These are phyloP conservation scores for Lamellibrachia columna DNA, from an alignment of 2,888 invertebrate species.

Conservation along the genomic window DNA sequence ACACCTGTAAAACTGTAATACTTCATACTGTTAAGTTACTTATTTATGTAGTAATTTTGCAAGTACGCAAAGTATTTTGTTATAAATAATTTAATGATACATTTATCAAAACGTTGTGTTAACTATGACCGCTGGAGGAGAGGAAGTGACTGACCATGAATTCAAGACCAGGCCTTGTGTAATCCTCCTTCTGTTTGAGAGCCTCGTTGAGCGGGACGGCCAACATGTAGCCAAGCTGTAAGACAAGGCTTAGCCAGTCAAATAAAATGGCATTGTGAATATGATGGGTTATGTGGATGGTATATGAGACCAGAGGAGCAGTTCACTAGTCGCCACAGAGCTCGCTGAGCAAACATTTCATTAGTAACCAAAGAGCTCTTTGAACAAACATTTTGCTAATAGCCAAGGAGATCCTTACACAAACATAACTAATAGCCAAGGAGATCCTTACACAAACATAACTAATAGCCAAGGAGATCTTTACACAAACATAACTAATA, in stretches of 20 bases:
- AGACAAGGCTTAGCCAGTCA: background rate
- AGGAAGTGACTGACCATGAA: conserved; percentile 72
- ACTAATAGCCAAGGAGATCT: too few relatives aligned
- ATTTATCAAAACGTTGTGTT: background rate
- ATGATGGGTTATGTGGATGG: too few relatives aligned
- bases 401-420: too few relatives aligned
- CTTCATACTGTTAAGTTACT: background rate
- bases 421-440: too few relatives aligned
- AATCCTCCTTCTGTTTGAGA: conserved; percentile 69
- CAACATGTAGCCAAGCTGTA: conserved; percentile 76
- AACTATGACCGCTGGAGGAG: background rate
- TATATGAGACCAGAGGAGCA: too few relatives aligned
- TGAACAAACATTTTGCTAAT: too few relatives aligned
- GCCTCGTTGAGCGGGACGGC: conserved; percentile 76
- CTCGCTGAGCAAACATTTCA: too few relatives aligned
- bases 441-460: too few relatives aligned
- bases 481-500: too few relatives aligned
- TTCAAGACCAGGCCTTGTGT: conserved; percentile 75
- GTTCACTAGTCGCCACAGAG: too few relatives aligned
- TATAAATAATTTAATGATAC: background rate
- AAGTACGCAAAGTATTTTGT: background rate
- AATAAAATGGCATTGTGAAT: background rate
- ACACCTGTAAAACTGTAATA: background rate
- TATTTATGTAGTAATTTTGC: background rate
- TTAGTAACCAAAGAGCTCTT: too few relatives aligned